phyloP scores from a whole-genome alignment of 1,140 invertebrate genomes.

The Cardiocondyla obscurior region DNA sequence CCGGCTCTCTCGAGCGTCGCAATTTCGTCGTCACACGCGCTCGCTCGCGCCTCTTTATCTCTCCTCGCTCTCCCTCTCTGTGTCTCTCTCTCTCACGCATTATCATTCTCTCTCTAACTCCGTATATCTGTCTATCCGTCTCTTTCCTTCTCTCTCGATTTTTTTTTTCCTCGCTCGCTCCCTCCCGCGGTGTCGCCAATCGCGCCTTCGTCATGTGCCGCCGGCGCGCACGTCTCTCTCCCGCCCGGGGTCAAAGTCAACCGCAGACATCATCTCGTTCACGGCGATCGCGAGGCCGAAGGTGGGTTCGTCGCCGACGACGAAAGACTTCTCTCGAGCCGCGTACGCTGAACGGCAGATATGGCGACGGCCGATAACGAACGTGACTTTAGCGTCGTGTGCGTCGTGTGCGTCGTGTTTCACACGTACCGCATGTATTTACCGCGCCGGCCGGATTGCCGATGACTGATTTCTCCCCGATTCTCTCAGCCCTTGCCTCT shows the following conservation, averaged over 20 bases:
- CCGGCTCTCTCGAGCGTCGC: conserved; percentile 64
- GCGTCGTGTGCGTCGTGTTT: too few species aligned
- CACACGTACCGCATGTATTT: too few species aligned
- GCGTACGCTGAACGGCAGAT: too few species aligned
- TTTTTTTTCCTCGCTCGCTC: neutral
- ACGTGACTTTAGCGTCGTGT: too few species aligned
- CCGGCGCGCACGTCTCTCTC: conserved; percentile 24
- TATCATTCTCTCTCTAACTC: too few species aligned
- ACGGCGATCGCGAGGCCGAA: neutral
- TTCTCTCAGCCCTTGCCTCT: too few species aligned
- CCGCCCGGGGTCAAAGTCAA: conserved; percentile 72
- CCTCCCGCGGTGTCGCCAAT: conserved; percentile 1
- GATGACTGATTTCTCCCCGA: too few species aligned
- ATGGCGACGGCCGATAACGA: too few species aligned
- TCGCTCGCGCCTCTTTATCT: neutral
- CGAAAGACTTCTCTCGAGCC: conserved; percentile 17
- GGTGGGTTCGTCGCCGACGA: neutral
- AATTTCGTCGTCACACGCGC: conserved; percentile 53
- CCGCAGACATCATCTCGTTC: conserved; percentile 17
- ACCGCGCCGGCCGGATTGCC: too few species aligned
- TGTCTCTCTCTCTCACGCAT: too few species aligned
- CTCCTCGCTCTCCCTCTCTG: neutral
- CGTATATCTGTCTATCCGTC: too few species aligned
- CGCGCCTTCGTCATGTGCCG: conserved; percentile 39
- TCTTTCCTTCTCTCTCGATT: neutral